Percentiles rank a stretch among this genome's conserved stretches.
phyloP scores from a whole-genome alignment of 2,888 invertebrate species.

The Archips crataeganus region DNA sequence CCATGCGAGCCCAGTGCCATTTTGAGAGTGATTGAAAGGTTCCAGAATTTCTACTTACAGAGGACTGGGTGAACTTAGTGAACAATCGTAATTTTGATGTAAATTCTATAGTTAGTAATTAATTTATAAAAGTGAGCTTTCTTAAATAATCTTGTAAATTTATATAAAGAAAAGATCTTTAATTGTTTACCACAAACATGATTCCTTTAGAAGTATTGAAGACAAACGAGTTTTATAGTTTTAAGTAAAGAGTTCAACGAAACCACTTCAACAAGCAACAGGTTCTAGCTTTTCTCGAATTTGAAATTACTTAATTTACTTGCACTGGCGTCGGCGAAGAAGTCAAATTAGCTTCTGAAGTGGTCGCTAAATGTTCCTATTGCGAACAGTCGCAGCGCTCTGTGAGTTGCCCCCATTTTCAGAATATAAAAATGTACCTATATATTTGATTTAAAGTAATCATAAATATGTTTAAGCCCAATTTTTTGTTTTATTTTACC shows the following conservation, averaged over 20 bases:
- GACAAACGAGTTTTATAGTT: not conserved
- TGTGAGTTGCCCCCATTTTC: not conserved
- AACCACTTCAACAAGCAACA: slow-evolving; percentile 2
- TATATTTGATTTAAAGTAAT: not conserved
- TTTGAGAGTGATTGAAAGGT: slow-evolving; percentile 62
- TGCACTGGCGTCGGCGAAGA: not conserved
- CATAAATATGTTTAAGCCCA: not conserved
- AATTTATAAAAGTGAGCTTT: slow-evolving; percentile 27
- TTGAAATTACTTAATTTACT: slow-evolving; percentile 7
- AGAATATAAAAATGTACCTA: not conserved
- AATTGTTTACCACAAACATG: not conserved
- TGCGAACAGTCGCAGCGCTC: not conserved
- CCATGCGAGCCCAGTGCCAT: slow-evolving; percentile 66
- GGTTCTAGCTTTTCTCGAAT: not conserved
- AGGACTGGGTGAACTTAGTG: slow-evolving; percentile 51
- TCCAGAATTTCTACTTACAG: slow-evolving; percentile 63
- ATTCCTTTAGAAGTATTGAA: not conserved
- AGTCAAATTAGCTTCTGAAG: not conserved
- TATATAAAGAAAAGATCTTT: not conserved
- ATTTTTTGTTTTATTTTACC: slow-evolving; percentile 6
- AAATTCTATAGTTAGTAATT: slow-evolving; percentile 22
- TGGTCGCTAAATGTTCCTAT: slow-evolving; percentile 4
- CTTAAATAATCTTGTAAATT: slow-evolving; percentile 1
- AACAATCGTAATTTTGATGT: slow-evolving; percentile 9
- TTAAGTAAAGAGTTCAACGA: not conserved